Evolutionary conservation across 2,113 vertebrate genomes (phyloP), one percentile per base, ranked within the genome.

Genomic region (Brachionichthys hirsutus): DNA sequence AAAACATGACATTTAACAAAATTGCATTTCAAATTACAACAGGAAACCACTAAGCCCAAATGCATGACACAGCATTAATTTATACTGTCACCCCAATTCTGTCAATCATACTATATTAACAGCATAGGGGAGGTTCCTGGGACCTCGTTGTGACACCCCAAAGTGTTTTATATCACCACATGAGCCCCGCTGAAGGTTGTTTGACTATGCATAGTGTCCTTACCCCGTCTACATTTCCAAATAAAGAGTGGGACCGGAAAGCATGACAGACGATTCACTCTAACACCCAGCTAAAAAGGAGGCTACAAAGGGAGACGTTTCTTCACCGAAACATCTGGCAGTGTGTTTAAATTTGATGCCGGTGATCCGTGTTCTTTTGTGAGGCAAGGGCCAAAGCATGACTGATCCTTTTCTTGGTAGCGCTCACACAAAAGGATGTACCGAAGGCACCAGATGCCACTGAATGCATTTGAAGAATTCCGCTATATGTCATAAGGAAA

Each of bases 391-490:
- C 67, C 36, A 55, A 77, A 62, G 67, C 80, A 64, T 75, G 71
- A 75, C 75, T 83, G 82, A 82, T 78, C 71, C 62, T 72, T 59
- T 78, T 77, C 62, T 81, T 19, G 15, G 67, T 42, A 70, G 71
- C 83, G 69, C 78, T 71, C 70, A 73, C 69, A 82, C 80, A 74
- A 81, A 82, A 61, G 72, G 59, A 83, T 12, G n/a, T 40, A 4
- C 36, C 64, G 53, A 76, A 59, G 77, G 64, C 66, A 62, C 35
- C 57, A 30, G 51, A 24, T 12, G 9, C 18, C 2, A n/a, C 54
- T 70, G 59, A 85, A 67, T 69, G 50, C 71, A 62, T 41, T 16
- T 40, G 64, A 56, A 56, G 47, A 70, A 15, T 42, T 62, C 24
- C 24, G 57, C 36, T 20, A 55, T 74, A 46, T 82, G 60, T 59